These are phyloP conservation scores for Dasysyrphus tricinctus DNA, from an alignment of 2,888 invertebrate species.

Conservation along the genomic window DNA sequence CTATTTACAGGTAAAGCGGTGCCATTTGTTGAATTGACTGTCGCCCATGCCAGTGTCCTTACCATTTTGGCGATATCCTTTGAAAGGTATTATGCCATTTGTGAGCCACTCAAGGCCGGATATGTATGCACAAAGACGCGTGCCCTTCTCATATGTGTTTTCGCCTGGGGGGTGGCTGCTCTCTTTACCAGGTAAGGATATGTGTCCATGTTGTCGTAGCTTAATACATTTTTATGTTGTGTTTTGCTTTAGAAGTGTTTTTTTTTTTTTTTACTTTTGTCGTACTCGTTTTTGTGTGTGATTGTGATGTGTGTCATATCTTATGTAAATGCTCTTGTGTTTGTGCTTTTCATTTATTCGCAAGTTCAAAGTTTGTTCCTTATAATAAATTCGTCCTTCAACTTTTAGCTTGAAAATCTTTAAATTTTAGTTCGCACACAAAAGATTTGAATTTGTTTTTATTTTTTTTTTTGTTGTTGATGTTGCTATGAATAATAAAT, in stretches of 20 bases:
- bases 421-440: conserved; percentile 4
- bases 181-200: conserved; percentile 91
- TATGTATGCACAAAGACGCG: conserved; percentile 95
- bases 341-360: neutral
- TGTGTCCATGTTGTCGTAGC: conserved; percentile 13
- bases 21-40: conserved; percentile 95
- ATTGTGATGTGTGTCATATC: conserved; percentile 15
- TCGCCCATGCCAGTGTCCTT: conserved; percentile 95
- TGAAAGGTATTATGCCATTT: conserved; percentile 95
- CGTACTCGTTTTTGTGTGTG: neutral
- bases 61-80: conserved; percentile 97
- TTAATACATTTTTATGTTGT: conserved; percentile 19
- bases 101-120: conserved; percentile 94
- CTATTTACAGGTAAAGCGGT: conserved; percentile 92
- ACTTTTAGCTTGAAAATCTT: neutral
- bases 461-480: conserved; percentile 28
- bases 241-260: conserved; percentile 18
- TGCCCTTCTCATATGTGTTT: conserved; percentile 91
- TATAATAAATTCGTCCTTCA: conserved; percentile 14
- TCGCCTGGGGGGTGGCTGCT: conserved; percentile 93
- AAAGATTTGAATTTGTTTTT: conserved; percentile 40
- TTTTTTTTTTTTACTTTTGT: conserved; percentile 5
- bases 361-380: conserved; percentile 10
- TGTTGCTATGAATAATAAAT: conserved; percentile 55
- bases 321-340: conserved; percentile 14